A percentile compares a stretch with the other conserved stretches of the same genome.
phyloP scores from a whole-genome alignment of 2,888 invertebrate species.

The Hemistola chrysoprasaria region DNA sequence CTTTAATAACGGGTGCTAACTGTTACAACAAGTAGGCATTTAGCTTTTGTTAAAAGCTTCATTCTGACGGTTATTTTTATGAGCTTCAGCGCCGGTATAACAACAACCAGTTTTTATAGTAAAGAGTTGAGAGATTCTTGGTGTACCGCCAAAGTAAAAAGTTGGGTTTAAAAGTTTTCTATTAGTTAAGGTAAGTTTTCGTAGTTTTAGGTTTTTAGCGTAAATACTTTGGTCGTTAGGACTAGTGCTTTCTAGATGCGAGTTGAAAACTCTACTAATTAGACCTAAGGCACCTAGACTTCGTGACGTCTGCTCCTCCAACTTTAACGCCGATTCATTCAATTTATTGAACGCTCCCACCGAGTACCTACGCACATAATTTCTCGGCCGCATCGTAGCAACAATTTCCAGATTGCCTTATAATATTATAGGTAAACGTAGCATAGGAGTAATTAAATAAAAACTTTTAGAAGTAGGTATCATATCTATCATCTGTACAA shows the following conservation, averaged over 20 bases:
- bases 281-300: neutral
- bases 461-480: no score
- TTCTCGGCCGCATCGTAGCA: no score
- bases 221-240: conserved; percentile 23
- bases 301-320: neutral
- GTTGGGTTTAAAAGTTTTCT: conserved; percentile 32
- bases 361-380: no score
- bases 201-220: conserved; percentile 19
- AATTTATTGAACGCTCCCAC: neutral
- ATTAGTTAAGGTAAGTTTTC: conserved; percentile 19
- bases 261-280: conserved; percentile 3
- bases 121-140: conserved; percentile 33
- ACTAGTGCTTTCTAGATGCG: conserved; percentile 9
- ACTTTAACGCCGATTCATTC: neutral
- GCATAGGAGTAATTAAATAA: no score
- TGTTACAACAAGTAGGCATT: conserved; percentile 40
- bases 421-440: no score
- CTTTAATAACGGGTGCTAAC: conserved; percentile 41
- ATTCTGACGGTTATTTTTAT: conserved; percentile 35
- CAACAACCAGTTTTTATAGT: conserved; percentile 33
- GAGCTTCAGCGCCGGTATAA: conserved; percentile 25
- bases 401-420: no score
- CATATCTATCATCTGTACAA: no score
- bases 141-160: conserved; percentile 36
- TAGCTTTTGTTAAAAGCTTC: conserved; percentile 34